Evolutionary conservation across 2,888 invertebrate genomes (phyloP).

Genomic region (Cerastis leucographa): DNA sequence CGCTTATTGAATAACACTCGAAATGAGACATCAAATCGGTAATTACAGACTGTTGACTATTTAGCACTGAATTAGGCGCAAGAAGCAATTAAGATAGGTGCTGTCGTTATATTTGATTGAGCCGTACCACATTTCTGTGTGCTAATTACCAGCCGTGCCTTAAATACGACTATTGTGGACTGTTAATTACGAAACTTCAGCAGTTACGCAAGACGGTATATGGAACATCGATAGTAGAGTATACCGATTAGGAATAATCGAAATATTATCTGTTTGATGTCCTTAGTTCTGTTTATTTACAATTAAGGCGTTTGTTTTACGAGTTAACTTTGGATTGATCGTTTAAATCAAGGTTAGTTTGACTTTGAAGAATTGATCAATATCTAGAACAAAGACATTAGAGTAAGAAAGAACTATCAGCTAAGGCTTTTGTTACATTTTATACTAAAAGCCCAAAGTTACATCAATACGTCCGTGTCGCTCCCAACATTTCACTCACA

Average conservation of each 20-base stretch:
- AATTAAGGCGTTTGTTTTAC: slow-evolving; percentile 41
- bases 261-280: slow-evolving; percentile 50
- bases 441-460: background rate
- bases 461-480: background rate
- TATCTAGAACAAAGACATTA: background rate
- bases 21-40: slow-evolving; percentile 35
- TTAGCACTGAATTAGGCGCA: slow-evolving; percentile 46
- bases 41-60: slow-evolving; percentile 18
- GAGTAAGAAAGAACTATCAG: background rate
- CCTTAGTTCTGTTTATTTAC: slow-evolving; percentile 49
- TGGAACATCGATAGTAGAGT: slow-evolving; percentile 41
- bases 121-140: slow-evolving; percentile 64
- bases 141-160: slow-evolving; percentile 61
- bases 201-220: slow-evolving; percentile 52
- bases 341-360: slow-evolving; percentile 25
- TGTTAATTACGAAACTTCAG: slow-evolving; percentile 58
- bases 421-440: background rate
- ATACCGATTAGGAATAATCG: slow-evolving; percentile 57
- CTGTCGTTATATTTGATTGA: slow-evolving; percentile 65
- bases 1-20: slow-evolving; percentile 19
- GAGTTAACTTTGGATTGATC: slow-evolving; percentile 49
- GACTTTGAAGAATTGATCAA: slow-evolving; percentile 26
- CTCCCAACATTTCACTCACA: slow-evolving; percentile 7
- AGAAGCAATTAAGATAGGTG: slow-evolving; percentile 57
- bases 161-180: slow-evolving; percentile 57